Percentiles rank a stretch among this genome's conserved stretches.
These are phyloP conservation scores for Porites lobata DNA, from an alignment of 92 coral and sea anemone species.

Conservation along the genomic window DNA sequence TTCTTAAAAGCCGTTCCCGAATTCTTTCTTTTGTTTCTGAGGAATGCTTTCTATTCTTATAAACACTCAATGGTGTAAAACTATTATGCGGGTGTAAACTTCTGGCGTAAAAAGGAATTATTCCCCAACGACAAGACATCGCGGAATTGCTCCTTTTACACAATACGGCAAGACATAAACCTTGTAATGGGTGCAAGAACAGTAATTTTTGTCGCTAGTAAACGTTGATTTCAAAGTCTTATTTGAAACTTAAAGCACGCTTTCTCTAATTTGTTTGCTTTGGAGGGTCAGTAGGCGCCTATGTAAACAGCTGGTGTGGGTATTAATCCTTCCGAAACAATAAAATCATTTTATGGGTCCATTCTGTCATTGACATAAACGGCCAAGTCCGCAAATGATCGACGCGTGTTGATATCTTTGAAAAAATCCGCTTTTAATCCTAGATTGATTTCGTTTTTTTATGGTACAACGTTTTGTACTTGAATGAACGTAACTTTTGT, in stretches of 20 bases:
- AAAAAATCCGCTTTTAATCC: constrained; percentile 15
- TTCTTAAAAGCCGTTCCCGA: constrained; percentile 29
- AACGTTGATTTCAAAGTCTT: not conserved
- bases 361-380: constrained; percentile 40
- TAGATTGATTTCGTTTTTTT: not conserved
- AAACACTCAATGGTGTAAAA: constrained; percentile 36
- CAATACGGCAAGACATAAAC: not conserved
- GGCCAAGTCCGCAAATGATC: not conserved
- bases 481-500: not conserved
- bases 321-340: constrained; percentile 51
- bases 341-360: constrained; percentile 28
- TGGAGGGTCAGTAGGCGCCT: constrained; percentile 18
- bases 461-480: not conserved
- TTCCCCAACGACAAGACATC: not conserved
- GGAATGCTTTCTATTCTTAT: constrained; percentile 42
- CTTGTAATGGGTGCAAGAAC: not conserved
- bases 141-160: not conserved
- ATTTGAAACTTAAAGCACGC: not conserved
- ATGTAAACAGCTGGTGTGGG: constrained; percentile 51
- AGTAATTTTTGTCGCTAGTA: not conserved
- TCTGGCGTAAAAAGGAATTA: constrained; percentile 21
- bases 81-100: constrained; percentile 38
- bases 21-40: constrained; percentile 32
- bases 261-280: constrained; percentile 27
- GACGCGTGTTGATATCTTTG: not conserved